Evolutionary conservation across 2,888 invertebrate genomes (phyloP), one percentile per base, ranked within the genome.

Genomic region (Cetonia aurata): DNA sequence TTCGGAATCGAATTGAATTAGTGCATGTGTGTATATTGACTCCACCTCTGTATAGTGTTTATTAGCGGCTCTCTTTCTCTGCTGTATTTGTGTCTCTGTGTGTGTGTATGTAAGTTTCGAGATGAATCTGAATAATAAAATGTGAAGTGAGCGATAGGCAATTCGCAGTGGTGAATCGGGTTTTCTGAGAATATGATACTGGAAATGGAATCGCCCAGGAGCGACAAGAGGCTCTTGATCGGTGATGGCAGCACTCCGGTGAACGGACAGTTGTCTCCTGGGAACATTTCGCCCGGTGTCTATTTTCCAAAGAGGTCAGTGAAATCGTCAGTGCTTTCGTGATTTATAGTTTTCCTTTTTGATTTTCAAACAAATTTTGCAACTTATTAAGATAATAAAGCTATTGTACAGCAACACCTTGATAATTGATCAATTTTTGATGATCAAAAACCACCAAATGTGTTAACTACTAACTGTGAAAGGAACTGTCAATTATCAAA

Each of bases 131-230:
- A 25, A 25, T 25, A 25, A 25, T 60, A 71, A 71, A 67, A 71
- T 56, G 71, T 71, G 67, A 52, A 42, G 59, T 31, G 37, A 33
- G 31, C 31, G 41, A 13, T 65, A 15, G 12, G 19, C 37, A 6
- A 8, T 6, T 25, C 42, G 48, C 55, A 67, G 52, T 42, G 10
- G 65, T 70, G 53, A 31, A 44, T 25, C 13, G 53, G 15, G 53
- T 17, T 17, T 44, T 46, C 17, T 17, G 13, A 15, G 60, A 48
- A 50, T 8, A 70, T 70, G 70, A 66, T 70, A 57, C 48, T 70
- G 46, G 67, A 69, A 19, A 76, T 76, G 75, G 76, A 76, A n/a
- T 76, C 76, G 13, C 75, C 75, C 37, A 71, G 72, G 12, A 74
- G 76, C 42, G 71, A 72, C 50, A 71, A 74, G 46, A 75, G 73